These are phyloP conservation scores for Cephus runcator DNA, from an alignment of 2,888 invertebrate genomes.

Conservation along the genomic window DNA sequence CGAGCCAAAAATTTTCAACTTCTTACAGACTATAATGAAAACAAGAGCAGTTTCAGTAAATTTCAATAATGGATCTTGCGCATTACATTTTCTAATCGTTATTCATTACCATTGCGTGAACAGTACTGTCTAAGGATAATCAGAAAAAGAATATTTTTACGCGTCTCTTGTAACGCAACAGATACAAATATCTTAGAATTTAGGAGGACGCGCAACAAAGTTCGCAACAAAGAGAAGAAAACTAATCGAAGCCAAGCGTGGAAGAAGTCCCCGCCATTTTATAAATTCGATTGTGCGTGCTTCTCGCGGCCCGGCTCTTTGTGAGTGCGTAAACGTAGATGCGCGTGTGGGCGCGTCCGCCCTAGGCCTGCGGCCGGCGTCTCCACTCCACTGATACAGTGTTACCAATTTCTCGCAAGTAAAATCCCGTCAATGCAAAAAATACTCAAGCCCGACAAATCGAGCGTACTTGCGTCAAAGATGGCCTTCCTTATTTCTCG, in stretches of 20 bases:
- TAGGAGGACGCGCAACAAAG: constrained; percentile 28
- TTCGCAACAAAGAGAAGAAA: constrained; percentile 27
- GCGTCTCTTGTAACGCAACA: neutral
- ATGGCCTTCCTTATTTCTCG: too few species aligned
- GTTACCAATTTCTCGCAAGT: constrained; percentile 25
- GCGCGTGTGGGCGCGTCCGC: constrained; percentile 53
- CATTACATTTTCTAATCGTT: constrained; percentile 5
- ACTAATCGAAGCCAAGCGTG: constrained; percentile 19
- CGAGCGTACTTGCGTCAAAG: too few species aligned
- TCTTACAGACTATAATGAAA: constrained; percentile 48
- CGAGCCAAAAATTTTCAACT: constrained; percentile 26
- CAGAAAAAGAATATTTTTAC: neutral
- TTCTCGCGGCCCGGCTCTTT: neutral
- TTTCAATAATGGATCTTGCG: constrained; percentile 7
- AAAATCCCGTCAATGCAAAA: constrained; percentile 21
- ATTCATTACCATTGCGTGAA: constrained; percentile 26
- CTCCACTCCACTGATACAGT: constrained; percentile 42
- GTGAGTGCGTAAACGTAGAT: too few species aligned
- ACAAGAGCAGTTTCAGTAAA: constrained; percentile 23
- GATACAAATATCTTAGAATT: neutral
- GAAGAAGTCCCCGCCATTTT: constrained; percentile 22
- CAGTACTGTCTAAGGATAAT: constrained; percentile 18
- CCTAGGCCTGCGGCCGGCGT: constrained; percentile 51
- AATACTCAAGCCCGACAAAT: constrained; percentile 22
- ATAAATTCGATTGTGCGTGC: constrained; percentile 15